Evolutionary conservation across 2,797 vertebrate species (phyloP).

Genomic region (Carcharodon carcharias): DNA sequence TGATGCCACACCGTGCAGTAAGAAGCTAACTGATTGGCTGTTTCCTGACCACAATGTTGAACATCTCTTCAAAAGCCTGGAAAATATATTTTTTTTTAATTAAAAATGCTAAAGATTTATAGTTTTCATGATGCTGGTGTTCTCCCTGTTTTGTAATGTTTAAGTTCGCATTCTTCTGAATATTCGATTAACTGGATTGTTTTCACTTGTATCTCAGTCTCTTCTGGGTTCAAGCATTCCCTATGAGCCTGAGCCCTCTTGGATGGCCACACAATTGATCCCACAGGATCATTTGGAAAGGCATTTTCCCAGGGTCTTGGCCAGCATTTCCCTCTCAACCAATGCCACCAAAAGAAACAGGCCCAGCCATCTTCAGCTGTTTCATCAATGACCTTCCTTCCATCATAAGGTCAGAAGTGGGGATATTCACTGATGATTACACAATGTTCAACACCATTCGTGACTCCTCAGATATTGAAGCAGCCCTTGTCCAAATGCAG

Average conservation of each 20-base stretch:
- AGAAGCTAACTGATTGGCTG: not conserved
- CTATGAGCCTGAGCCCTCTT: not conserved
- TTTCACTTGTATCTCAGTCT: not conserved
- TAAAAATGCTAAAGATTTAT: not conserved
- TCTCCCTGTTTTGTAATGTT: not conserved
- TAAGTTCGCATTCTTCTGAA: not conserved
- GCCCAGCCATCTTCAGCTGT: too few species aligned
- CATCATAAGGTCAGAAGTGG: too few species aligned
- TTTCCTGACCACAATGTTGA: not conserved
- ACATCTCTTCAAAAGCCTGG: not conserved
- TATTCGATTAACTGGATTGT: not conserved
- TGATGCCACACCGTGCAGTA: not conserved
- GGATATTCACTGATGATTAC: too few species aligned
- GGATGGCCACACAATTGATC: not conserved
- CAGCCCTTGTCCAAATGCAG: too few species aligned
- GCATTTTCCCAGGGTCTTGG: not conserved
- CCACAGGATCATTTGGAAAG: not conserved
- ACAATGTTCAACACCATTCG: too few species aligned
- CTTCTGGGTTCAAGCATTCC: not conserved
- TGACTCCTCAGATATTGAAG: too few species aligned
- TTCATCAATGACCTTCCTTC: too few species aligned
- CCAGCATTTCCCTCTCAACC: not conserved
- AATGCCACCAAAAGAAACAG: too few species aligned
- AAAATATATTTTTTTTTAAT: not conserved
- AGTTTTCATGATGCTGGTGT: not conserved